Evolutionary conservation across 2,888 invertebrate species (phyloP).

Genomic region (Coronaproctus castanopsis): DNA sequence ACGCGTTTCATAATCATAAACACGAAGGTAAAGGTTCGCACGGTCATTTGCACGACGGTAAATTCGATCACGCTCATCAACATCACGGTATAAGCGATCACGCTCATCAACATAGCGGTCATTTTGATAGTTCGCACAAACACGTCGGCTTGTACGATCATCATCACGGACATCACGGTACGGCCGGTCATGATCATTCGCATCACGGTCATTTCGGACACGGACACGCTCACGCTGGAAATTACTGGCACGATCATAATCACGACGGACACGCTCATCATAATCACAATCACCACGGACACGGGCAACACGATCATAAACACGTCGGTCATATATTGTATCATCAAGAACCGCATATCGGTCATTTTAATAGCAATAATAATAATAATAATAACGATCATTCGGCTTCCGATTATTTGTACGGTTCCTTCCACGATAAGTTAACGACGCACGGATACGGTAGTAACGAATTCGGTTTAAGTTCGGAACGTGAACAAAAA

Average conservation of each 20-base stretch:
- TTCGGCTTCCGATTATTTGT: too few species aligned
- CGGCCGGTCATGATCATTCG: conserved; percentile 13
- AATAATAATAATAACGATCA: too few species aligned
- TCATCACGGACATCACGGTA: conserved; percentile 17
- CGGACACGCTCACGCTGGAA: conserved; percentile 11
- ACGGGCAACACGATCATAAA: conserved; percentile 16
- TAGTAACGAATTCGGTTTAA: not conserved
- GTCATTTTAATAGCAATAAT: not conserved
- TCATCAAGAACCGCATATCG: conserved; percentile 17
- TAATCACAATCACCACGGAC: conserved; percentile 17
- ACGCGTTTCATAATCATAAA: conserved; percentile 26
- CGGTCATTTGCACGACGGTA: conserved; percentile 28
- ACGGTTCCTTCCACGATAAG: not conserved
- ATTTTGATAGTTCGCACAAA: conserved; percentile 16
- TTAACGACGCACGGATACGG: not conserved
- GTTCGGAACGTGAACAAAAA: not conserved
- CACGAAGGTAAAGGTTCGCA: conserved; percentile 30
- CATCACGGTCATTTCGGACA: not conserved
- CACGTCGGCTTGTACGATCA: conserved; percentile 17
- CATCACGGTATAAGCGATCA: conserved; percentile 15
- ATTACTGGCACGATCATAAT: conserved; percentile 16
- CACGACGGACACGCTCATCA: conserved; percentile 17
- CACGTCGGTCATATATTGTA: conserved; percentile 17
- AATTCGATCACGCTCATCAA: conserved; percentile 22
- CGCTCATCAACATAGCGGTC: conserved; percentile 16